These are phyloP conservation scores for Rana temporaria DNA, from an alignment of 2,113 vertebrate genomes.

Conservation along the genomic window DNA sequence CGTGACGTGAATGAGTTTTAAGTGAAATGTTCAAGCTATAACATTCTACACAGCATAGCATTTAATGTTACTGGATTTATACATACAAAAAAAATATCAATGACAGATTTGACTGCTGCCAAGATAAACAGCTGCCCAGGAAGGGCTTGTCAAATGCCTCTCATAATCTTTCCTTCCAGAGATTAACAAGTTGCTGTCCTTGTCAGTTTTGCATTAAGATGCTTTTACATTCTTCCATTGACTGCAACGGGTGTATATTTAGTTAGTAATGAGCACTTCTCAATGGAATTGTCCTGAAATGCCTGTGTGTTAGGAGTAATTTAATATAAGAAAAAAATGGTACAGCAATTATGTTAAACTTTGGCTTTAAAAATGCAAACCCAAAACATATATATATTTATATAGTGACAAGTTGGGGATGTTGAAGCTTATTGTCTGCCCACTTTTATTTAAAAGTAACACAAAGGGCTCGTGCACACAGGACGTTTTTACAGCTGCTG, in stretches of 20 bases:
- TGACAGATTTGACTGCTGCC: slow-evolving; percentile 13
- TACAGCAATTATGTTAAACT: too few relatives aligned
- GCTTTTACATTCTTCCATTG: neutral
- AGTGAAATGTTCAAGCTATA: neutral
- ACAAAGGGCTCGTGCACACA: too few relatives aligned
- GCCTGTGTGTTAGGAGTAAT: too few relatives aligned
- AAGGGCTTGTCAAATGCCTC: slow-evolving; percentile 24
- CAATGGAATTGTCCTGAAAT: too few relatives aligned
- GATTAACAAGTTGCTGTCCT: slow-evolving; percentile 41
- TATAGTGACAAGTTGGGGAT: too few relatives aligned
- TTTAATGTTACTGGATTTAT: neutral
- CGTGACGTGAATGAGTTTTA: neutral
- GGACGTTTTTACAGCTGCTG: too few relatives aligned
- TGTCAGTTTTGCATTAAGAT: slow-evolving; percentile 10
- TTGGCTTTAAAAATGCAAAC: too few relatives aligned
- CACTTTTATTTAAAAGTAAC: too few relatives aligned
- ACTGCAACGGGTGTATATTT: neutral
- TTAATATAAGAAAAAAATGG: too few relatives aligned
- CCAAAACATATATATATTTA: too few relatives aligned
- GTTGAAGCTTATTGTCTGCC: too few relatives aligned
- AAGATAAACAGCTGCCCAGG: slow-evolving; percentile 46
- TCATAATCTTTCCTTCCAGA: slow-evolving; percentile 33
- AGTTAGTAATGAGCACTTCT: neutral
- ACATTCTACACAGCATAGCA: neutral
- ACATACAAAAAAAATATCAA: slow-evolving; percentile 1